phyloP scores from a whole-genome alignment of 2,888 invertebrate species.

The Trilocha varians region DNA sequence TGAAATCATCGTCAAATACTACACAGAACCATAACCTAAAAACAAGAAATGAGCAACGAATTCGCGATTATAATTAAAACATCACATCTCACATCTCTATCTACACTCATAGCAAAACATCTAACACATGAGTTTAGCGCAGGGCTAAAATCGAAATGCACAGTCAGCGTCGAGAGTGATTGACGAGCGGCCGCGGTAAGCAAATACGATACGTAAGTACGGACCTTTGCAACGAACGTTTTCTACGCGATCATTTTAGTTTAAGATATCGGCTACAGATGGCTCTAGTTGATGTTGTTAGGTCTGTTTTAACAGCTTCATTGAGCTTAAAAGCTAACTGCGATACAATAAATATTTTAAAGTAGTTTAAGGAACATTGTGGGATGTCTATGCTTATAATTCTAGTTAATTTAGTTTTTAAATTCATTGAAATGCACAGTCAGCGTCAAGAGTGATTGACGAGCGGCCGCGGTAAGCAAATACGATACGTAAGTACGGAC shows the following conservation, averaged over 20 bases:
- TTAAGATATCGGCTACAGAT: not conserved
- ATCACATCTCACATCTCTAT: too few relatives aligned
- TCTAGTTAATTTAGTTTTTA: too few relatives aligned
- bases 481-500: slow-evolving; percentile 33
- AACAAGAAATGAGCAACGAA: too few relatives aligned
- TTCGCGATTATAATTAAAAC: too few relatives aligned
- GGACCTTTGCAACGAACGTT: slow-evolving; percentile 36
- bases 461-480: slow-evolving; percentile 65
- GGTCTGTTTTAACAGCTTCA: slow-evolving; percentile 4
- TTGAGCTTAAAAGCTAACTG: too few relatives aligned
- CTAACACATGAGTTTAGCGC: slow-evolving; percentile 17
- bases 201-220: slow-evolving; percentile 46
- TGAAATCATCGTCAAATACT: too few relatives aligned
- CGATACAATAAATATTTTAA: too few relatives aligned
- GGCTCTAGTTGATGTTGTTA: slow-evolving; percentile 3
- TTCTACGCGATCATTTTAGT: slow-evolving; percentile 3
- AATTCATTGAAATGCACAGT: slow-evolving; percentile 70
- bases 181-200: slow-evolving; percentile 66
- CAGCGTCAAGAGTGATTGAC: slow-evolving; percentile 65
- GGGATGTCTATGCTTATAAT: too few relatives aligned
- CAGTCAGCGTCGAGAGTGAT: slow-evolving; percentile 64
- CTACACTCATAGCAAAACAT: not conserved
- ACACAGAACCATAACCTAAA: too few relatives aligned
- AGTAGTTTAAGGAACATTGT: too few relatives aligned
- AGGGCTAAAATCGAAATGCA: slow-evolving; percentile 61